phyloP scores from a whole-genome alignment of 2,888 invertebrate genomes.

The Conistra vaccinii region DNA sequence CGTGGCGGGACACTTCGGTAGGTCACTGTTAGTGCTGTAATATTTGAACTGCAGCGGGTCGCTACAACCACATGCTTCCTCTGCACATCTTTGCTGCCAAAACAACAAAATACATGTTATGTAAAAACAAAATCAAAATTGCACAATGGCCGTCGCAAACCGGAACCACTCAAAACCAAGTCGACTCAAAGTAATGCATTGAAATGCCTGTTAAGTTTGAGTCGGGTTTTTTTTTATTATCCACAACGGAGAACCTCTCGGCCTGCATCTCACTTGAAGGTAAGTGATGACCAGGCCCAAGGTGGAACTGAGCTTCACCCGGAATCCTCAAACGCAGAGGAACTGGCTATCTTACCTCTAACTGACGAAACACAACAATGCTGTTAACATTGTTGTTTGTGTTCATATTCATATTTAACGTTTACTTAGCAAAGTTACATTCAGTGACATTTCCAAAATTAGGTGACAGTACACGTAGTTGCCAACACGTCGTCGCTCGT shows the following conservation, averaged over 20 bases:
- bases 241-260: too few relatives aligned
- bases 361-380: too few relatives aligned
- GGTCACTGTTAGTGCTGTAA: constrained; percentile 3
- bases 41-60: constrained; percentile 71
- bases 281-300: too few relatives aligned
- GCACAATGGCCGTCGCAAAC: neutral
- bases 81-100: constrained; percentile 78
- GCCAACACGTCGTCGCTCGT: neutral
- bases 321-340: too few relatives aligned
- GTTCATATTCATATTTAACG: neutral
- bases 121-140: neutral
- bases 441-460: neutral
- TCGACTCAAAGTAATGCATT: neutral
- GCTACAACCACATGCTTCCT: constrained; percentile 79
- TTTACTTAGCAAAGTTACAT: neutral
- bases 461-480: neutral
- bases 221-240: too few relatives aligned
- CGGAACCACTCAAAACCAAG: too few relatives aligned
- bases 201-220: neutral
- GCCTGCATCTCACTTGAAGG: too few relatives aligned
- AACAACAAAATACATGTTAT: neutral
- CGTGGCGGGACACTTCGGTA: constrained; percentile 73
- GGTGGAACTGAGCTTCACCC: too few relatives aligned
- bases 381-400: too few relatives aligned
- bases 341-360: too few relatives aligned